Base-by-base conservation (phyloP, 2,797 vertebrate species). In the Steatocranus sp. region DNA sequence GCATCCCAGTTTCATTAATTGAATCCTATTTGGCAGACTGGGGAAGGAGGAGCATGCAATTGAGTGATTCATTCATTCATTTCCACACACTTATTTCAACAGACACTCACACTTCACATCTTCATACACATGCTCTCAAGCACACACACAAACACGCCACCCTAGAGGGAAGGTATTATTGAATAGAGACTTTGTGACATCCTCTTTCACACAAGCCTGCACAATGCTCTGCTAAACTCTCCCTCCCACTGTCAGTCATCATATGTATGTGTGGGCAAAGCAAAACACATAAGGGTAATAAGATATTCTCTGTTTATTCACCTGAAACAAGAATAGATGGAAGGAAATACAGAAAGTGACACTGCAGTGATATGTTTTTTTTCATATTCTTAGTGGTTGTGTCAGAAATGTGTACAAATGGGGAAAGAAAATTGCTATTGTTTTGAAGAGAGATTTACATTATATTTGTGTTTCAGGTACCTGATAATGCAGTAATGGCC, bases 401-500 rank as follows among this genome's bases (percentile, higher is more conserved):
- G 56, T 85, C 81, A 41, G 54, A 87, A 83, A 85, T 87, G 9
- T 58, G 76, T 27, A 23, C n/a, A 84, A 48, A 74, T 41, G 74
- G 54, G 76, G 84, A 81, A 76, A 6, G 46, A 34, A 75, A 51
- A 49, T 17, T 11, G 15, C 43, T 78, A 83, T 58, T 85, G 46
- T 83, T 84, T 83, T 79, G 25, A 75, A 4, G 4, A 25, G 27
- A 80, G 4, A 79, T 85, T 76, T 84, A 4, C 75, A 91, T 89
- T 8, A 84, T 74, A 23, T 25, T 8, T 88, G 36, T 87, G 81
- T 87, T 88, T 0, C 89, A 99, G 98, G 98, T 99, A 8, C 95
- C 97, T 73, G 98, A 99, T 93, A 98, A 98, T 34, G 97, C 98
- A 2, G 95, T 99, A 84, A 98, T 99, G 87, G 98, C 98, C 9